Evolutionary conservation across 2,797 vertebrate genomes (phyloP), one percentile per base, ranked within the genome.

Genomic region (Allobates femoralis): DNA sequence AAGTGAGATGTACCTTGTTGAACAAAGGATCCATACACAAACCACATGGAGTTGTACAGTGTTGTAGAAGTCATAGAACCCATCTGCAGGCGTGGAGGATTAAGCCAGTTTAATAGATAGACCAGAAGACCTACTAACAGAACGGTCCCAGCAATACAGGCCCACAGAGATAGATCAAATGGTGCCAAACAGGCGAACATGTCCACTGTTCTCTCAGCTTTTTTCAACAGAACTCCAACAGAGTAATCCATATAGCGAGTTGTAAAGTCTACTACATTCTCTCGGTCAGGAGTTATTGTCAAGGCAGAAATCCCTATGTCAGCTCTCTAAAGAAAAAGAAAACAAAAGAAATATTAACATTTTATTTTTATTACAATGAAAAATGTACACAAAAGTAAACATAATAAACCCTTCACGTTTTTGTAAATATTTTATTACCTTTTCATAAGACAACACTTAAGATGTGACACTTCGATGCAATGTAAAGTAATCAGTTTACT

Each of bases 1-100:
- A 32, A 67, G 8, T 37, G 16, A 37, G 78, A 64, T 96, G 96
- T 95, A 99, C 98, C 98, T 96, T 99, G 98, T 37, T 99, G 98
- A 56, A 99, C 97, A 87, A 99, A 99, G 87, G 98, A 99, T 90
- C 98, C 98, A 0, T 99, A 99, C 85, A 99, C 98, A 79, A 99
- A 98, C 98, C 98, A 99, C 98, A 99, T 99, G 93, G 98, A 99
- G 91, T 99, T 99, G 92, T 99, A 99, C 84, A 99, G 96, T 0
- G 98, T 99, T 21, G 98, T 99, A 5, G 97, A 98, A 1, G 98
- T 98, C 93, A 99, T 96, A 0, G 97, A 97, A 89, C 97, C 97
- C 98, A 99, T 98, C 90, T 97, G 98, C 62, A 99, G 94, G n/a
- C 98, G 95, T 0, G 98, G 98, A 0, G 98, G 98, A 91, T 99